Percentiles rank a stretch among this genome's conserved stretches.
These are phyloP conservation scores for Sarcophaga rosellei DNA, from an alignment of 2,888 invertebrate species.

Conservation along the genomic window DNA sequence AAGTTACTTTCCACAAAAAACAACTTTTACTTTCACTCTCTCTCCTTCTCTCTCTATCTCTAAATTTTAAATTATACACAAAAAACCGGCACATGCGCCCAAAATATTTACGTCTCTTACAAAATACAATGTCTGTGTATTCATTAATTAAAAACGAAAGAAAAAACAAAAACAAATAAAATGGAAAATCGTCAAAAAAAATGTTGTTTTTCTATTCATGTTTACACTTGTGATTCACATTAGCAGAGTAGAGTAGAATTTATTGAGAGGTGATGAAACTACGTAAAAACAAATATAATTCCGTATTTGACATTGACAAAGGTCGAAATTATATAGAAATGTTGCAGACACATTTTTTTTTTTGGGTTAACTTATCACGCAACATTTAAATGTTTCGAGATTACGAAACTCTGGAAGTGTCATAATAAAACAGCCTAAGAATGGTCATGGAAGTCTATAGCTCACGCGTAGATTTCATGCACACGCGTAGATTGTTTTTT, in stretches of 20 bases:
- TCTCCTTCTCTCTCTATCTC: neutral
- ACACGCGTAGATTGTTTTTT: slow-evolving; percentile 6
- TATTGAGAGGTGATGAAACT: neutral
- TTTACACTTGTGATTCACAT: slow-evolving; percentile 46
- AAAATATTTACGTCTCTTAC: slow-evolving; percentile 17
- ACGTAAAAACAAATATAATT: slow-evolving; percentile 14
- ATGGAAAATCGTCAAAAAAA: neutral
- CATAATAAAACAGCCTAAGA: neutral
- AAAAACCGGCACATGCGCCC: slow-evolving; percentile 63
- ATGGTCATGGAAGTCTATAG: neutral
- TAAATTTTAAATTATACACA: slow-evolving; percentile 9
- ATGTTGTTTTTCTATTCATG: slow-evolving; percentile 3
- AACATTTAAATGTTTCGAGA: slow-evolving; percentile 45
- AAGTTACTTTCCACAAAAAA: slow-evolving; percentile 13
- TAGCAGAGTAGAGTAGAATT: slow-evolving; percentile 7
- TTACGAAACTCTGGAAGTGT: slow-evolving; percentile 44
- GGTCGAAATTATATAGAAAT: slow-evolving; percentile 63
- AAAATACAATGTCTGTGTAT: slow-evolving; percentile 2
- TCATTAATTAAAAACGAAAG: neutral
- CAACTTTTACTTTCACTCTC: slow-evolving; percentile 50
- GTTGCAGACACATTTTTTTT: slow-evolving; percentile 66
- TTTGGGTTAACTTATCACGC: slow-evolving; percentile 13
- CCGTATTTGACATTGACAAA: slow-evolving; percentile 67
- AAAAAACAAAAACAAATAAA: too few species aligned
- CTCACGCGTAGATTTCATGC: slow-evolving; percentile 1